Evolutionary conservation across 2,888 invertebrate genomes (phyloP).

Genomic region (Amphipoea lucens): DNA sequence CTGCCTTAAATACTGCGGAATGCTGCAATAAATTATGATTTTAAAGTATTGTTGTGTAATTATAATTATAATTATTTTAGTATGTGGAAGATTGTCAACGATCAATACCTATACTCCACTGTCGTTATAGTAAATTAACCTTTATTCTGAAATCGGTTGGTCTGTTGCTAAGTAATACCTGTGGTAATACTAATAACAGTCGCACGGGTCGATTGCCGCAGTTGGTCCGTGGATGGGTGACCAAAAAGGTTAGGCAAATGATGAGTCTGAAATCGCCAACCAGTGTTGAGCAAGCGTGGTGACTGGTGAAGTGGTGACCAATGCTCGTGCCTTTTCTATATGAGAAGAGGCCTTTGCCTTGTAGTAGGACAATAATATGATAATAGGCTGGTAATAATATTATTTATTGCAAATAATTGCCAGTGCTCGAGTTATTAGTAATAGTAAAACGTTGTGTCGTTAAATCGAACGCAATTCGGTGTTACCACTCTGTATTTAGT

Average conservation of each 20-base stretch:
- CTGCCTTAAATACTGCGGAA: conserved; percentile 39
- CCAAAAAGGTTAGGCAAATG: too few relatives aligned
- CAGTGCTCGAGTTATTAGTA: neutral
- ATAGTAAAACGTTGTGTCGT: neutral
- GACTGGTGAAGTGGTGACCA: neutral
- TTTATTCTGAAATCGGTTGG: neutral
- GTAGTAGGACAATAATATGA: neutral
- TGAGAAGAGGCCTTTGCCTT: neutral
- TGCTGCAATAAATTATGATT: conserved; percentile 30
- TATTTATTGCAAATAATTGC: neutral
- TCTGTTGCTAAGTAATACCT: too few relatives aligned
- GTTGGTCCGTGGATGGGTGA: too few relatives aligned
- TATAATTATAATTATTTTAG: conserved; percentile 5
- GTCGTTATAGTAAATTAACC: neutral
- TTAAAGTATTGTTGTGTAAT: neutral
- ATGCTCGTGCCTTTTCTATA: neutral
- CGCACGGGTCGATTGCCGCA: too few relatives aligned
- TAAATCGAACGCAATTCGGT: too few relatives aligned
- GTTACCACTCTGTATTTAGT: neutral
- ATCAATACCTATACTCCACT: neutral
- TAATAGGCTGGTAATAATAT: neutral
- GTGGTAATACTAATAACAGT: too few relatives aligned
- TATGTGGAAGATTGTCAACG: neutral
- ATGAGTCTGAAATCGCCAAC: neutral
- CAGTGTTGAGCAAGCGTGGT: neutral